Conservation (phyloP, 2,797 vertebrate genomes). For the Eulemur albifrons region DNA sequence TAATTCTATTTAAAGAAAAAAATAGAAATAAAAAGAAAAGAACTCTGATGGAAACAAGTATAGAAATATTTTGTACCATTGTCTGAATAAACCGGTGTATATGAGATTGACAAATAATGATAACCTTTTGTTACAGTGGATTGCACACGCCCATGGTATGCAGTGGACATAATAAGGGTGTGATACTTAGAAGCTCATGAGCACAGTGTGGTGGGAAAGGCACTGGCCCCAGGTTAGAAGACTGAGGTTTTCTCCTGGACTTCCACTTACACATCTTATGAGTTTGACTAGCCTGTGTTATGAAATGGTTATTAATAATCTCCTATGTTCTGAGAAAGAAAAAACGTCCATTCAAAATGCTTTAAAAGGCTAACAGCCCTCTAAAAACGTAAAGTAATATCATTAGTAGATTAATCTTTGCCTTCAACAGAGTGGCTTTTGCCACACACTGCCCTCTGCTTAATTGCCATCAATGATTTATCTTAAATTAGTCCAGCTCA, state of each 20-base stretch:
- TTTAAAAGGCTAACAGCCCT: background rate
- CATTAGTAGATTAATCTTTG: background rate
- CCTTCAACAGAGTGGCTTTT: background rate
- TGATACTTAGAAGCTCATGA: background rate
- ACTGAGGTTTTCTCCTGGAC: background rate
- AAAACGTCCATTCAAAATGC: background rate
- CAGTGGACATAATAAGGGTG: background rate
- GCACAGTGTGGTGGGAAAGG: no score
- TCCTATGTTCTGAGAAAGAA: background rate
- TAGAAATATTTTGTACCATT: background rate
- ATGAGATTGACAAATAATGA: background rate
- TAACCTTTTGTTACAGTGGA: background rate
- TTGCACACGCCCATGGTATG: rapidly evolving
- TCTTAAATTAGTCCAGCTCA: background rate
- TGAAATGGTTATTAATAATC: background rate
- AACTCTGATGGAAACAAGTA: background rate
- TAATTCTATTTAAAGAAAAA: background rate
- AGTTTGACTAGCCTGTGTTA: background rate
- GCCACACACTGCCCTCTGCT: background rate
- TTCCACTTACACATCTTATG: background rate
- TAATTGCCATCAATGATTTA: background rate
- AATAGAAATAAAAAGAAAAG: background rate
- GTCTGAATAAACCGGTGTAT: background rate
- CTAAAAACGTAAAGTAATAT: background rate
- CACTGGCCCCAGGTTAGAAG: background rate